These are phyloP conservation scores for Charadrius vociferus DNA, from an alignment of 2,113 vertebrate species.

Conservation along the genomic window DNA sequence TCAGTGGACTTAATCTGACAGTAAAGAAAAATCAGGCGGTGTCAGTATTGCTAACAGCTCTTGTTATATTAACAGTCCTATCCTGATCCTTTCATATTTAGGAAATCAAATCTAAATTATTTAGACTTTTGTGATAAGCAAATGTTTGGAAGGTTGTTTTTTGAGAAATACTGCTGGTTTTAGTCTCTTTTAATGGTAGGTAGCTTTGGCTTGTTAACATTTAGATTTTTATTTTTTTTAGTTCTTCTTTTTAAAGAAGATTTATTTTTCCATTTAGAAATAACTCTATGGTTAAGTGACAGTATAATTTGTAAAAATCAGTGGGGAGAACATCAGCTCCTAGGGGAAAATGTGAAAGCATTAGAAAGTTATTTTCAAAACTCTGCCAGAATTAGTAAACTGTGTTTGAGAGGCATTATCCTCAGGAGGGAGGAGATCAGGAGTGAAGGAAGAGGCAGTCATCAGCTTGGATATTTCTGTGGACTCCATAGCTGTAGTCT, in stretches of 20 bases:
- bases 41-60: neutral
- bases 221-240: neutral
- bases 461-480: neutral
- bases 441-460: neutral
- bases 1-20: neutral
- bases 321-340: neutral
- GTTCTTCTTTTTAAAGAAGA: neutral
- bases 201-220: neutral
- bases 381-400: neutral
- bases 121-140: neutral
- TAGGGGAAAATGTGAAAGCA: neutral
- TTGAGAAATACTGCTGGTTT: neutral
- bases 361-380: neutral
- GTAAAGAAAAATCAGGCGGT: neutral
- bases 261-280: neutral
- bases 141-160: neutral
- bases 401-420: neutral
- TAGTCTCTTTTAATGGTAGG: neutral
- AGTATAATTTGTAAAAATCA: neutral
- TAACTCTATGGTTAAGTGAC: neutral
- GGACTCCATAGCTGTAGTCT: neutral
- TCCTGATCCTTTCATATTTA: neutral
- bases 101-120: neutral
- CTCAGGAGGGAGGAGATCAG: neutral
- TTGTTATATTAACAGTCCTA: neutral